Evolutionary conservation across 2,888 invertebrate species (phyloP).

Genomic region (Yponomeuta malinellus): DNA sequence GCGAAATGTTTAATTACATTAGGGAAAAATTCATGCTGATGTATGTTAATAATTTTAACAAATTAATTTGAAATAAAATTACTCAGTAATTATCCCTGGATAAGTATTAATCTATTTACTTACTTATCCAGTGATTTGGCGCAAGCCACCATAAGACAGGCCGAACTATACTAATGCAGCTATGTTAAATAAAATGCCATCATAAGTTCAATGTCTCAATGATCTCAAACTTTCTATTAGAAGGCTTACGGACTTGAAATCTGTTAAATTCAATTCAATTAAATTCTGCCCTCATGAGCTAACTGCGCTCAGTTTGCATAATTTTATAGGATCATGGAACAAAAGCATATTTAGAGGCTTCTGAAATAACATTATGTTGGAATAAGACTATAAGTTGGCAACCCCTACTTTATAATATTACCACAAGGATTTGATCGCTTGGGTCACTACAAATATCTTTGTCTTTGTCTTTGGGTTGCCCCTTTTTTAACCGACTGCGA

Average conservation of each 20-base stretch:
- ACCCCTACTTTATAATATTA: background rate
- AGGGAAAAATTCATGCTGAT: no score
- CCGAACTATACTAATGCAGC: no score
- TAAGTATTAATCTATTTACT: no score
- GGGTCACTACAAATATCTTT: no score
- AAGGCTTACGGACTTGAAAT: background rate
- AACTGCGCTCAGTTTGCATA: background rate
- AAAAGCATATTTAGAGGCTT: background rate
- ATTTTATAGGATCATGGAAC: background rate
- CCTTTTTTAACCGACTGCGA: background rate
- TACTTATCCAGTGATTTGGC: no score
- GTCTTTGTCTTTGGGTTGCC: background rate
- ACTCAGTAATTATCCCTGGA: no score
- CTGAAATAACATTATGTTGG: background rate
- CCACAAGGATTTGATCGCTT: background rate
- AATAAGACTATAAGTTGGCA: background rate
- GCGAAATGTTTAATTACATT: no score
- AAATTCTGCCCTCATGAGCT: background rate
- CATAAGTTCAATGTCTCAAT: background rate
- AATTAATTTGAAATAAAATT: no score
- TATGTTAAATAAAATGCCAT: background rate
- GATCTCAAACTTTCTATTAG: background rate
- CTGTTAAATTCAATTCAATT: background rate
- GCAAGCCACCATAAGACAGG: no score
- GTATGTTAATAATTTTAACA: no score